Conservation (phyloP, 53 echinoderm and acorn worm species). For the Zoroaster sp. region DNA sequence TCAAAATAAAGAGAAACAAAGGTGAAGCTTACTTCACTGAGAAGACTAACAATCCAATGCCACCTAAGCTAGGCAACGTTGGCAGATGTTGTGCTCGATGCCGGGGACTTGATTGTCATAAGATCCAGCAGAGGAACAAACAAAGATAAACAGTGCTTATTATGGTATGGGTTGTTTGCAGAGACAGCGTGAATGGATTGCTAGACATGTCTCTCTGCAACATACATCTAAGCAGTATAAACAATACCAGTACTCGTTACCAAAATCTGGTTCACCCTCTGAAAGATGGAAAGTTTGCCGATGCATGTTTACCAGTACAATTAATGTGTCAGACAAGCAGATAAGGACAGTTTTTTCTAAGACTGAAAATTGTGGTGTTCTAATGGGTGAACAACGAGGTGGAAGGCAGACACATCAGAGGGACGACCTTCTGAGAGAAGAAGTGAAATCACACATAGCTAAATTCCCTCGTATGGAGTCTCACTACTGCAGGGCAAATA, state of each 20-base stretch:
- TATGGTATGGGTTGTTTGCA: conserved; percentile 49
- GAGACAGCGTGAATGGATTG: conserved; percentile 59
- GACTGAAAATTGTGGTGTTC: neutral
- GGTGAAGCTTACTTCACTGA: neutral
- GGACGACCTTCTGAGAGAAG: neutral
- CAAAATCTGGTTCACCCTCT: neutral
- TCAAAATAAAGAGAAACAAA: neutral
- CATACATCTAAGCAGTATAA: neutral
- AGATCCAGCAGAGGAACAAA: neutral
- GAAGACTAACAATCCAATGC: neutral
- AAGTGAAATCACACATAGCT: conserved; percentile 32
- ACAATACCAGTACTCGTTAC: neutral
- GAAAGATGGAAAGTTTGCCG: neutral
- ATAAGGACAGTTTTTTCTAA: conserved; percentile 19
- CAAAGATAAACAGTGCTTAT: conserved; percentile 23
- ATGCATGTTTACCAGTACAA: neutral
- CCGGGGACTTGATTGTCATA: neutral
- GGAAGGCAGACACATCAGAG: neutral
- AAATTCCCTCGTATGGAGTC: conserved; percentile 9
- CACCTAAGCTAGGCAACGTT: neutral
- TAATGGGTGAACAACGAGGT: conserved; percentile 12
- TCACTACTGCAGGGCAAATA: conserved; percentile 46
- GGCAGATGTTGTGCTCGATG: neutral
- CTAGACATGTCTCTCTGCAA: neutral
- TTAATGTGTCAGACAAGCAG: neutral